Base-by-base conservation (phyloP, 2,888 invertebrate genomes). In the Melanophora roralis region DNA sequence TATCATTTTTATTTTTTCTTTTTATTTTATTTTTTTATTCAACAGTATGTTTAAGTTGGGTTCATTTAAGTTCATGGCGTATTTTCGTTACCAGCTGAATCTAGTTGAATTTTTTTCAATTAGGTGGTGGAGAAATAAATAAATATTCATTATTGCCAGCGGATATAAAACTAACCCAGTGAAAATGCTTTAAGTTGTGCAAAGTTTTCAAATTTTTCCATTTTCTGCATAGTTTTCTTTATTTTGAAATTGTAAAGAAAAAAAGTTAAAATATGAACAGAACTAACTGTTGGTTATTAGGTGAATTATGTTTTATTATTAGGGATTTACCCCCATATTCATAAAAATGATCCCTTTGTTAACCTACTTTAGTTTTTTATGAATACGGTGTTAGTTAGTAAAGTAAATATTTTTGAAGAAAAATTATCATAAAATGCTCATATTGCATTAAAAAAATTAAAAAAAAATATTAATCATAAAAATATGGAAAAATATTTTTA, bases 51-150 rank as follows among this genome's bases (percentile, higher is more conserved):
- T 8, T 45, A 6, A 9, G 5, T 4, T 27, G 38, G 62, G 72
- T 72, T 72, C 62, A 72, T 45, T 11, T 43, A 62, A 72, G 72
- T 72, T 72, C 72, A 62, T 72, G 43, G 12, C 53, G 51, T 62
- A 32, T 49, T 43, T 55, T 27, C 16, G 19, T 43, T 60, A 43
- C 27, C 6, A 16, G 27, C 16, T 19, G 51, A 71, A 71, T 60
- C 60, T 51, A 34, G 71, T 69, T 69, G 38, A 53, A 53, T 14
- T 55, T 45, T 45, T 19, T 45, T 9, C 8, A 27, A 2, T 27
- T 14, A 51, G 14, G 27, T 27, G 6, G 6, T 5, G 27, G 6
- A 27, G 27, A 16, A 43, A 40, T 32, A 36, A 27, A 69, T 62
- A 53, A 72, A 62, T 72, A 72, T 45, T 62, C 34, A 55, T 72